Evolutionary conservation across 37 sponge, comb jelly and placozoan species (phyloP).

Genomic region (Amphimedon queenslandica): DNA sequence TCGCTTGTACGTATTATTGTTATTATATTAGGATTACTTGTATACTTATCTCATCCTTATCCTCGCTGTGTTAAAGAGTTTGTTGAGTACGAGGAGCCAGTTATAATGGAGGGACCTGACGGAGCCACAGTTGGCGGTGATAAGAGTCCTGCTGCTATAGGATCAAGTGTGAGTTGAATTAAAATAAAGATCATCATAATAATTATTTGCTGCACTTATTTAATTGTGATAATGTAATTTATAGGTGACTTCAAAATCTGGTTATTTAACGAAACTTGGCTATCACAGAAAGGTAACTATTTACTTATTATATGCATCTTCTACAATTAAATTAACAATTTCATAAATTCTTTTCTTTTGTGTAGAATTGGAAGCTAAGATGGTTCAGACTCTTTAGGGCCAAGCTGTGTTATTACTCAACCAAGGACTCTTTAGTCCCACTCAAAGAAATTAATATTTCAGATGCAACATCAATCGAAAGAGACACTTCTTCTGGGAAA

Average conservation of each 20-base stretch:
- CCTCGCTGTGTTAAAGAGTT: slow-evolving; percentile 52
- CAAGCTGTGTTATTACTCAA: slow-evolving; percentile 63
- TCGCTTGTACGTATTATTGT: neutral
- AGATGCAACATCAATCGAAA: slow-evolving; percentile 34
- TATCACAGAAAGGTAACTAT: slow-evolving; percentile 35
- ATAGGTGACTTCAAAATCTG: slow-evolving; percentile 66
- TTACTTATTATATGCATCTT: too few species aligned
- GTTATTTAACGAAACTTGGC: slow-evolving; percentile 67
- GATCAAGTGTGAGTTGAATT: too few species aligned
- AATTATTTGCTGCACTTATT: too few species aligned
- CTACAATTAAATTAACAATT: too few species aligned
- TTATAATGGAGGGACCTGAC: neutral
- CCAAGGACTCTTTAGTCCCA: slow-evolving; percentile 7
- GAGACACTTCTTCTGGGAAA: slow-evolving; percentile 26
- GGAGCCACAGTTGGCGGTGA: too few species aligned
- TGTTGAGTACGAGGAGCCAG: slow-evolving; percentile 31
- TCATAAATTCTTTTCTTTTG: too few species aligned
- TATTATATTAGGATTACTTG: slow-evolving; percentile 31
- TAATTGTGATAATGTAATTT: neutral
- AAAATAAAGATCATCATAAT: too few species aligned
- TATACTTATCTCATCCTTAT: slow-evolving; percentile 39
- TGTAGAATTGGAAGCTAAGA: slow-evolving; percentile 67
- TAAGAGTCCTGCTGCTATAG: too few species aligned
- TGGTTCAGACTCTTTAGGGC: slow-evolving; percentile 70
- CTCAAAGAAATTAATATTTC: slow-evolving; percentile 46